Base-by-base conservation (phyloP, 2,888 invertebrate species). In the Myopa testacea region DNA sequence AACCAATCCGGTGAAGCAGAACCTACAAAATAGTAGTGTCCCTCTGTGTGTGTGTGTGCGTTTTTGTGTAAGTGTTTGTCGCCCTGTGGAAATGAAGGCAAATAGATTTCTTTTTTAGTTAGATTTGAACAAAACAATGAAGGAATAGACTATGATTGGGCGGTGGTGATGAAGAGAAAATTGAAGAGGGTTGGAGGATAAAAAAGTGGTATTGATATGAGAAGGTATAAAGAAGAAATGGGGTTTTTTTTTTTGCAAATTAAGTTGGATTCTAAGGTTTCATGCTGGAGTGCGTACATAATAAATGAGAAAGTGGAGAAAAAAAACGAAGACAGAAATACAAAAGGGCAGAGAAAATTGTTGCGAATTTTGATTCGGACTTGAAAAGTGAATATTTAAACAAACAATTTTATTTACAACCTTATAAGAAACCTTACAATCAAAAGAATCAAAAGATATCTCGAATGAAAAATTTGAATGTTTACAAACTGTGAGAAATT, bases 1-100 rank as follows among this genome's bases (percentile, higher is more conserved):
- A 70, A 38, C n/a, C 10, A 34, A 70, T 6, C 16, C 70, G 40
- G 69, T 69, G 69, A 69, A 69, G 69, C 69, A 50, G 50, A 69
- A 69, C 69, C 50, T 7, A 69, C 55, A 55, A 55, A 4, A 55
- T 16, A 55, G 16, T n/a, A n/a, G 55, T 14, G 26, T 26, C 1
- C 26, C 26, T 26, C 1, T 2, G 60, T 14, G 40, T 4, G 10
- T 45, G 45, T 45, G 45, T 45, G 45, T 45, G 45, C 3, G 45
- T 45, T 6, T 45, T 1, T 45, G 45, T 8, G 45, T 8, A 45
- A 45, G 45, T 8, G 45, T 26, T 26, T 12, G 34, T 34, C 19
- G 63, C 63, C 3, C 63, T 63, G 63, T 63, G 14, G 34, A 26
- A 63, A 37, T 63, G 37, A 37, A 26, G 34, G 63, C 63, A 34